Base-by-base conservation (phyloP, 2,888 invertebrate species). In the Eristalis tenax region DNA sequence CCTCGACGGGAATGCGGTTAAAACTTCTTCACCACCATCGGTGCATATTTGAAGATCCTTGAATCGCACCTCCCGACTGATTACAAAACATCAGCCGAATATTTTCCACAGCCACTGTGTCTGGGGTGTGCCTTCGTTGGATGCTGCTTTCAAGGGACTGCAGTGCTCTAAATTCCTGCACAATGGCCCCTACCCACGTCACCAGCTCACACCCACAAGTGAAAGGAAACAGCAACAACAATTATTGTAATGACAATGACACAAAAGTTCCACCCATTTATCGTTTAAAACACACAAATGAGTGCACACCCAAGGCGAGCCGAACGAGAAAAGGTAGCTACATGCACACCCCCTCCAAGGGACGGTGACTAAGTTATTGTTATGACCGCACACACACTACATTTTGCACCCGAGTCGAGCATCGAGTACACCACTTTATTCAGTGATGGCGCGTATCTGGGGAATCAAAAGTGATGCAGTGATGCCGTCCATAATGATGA, bases 401-500 rank as follows among this genome's bases (percentile, higher is more conserved):
- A 32, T 32, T 56, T 15, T 40, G 40, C 13, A 28, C 23, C 76
- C 22, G 10, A 28, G 40, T 26, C 64, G 8, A n/a, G 10, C 23
- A 64, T 22, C 59, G 71, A 68, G 38, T 57, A 10, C 63, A 78
- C 32, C 26, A 59, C 26, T 4, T 15, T 13, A 23, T 18, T n/a
- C 59, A 59, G 23, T 8, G 57, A 61, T n/a, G 64, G 28, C 56
- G 43, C 57, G 69, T 32, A 70, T 78, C 74, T 50, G 38, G 35
- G 80, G 59, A 75, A 76, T 75, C 59, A 74, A 65, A 80, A 75
- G 66, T 63, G 75, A 75, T 75, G 79, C 57, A 57, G 35, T 50
- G 35, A 69, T 83, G 59, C 69, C 50, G 57, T 83, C 69, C 64
- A 75, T 84, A 75, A 80, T 80, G 70, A 76, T 81, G 81, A 85